phyloP scores from a whole-genome alignment of 2,888 invertebrate species.

The Chloroclysta siterata region DNA sequence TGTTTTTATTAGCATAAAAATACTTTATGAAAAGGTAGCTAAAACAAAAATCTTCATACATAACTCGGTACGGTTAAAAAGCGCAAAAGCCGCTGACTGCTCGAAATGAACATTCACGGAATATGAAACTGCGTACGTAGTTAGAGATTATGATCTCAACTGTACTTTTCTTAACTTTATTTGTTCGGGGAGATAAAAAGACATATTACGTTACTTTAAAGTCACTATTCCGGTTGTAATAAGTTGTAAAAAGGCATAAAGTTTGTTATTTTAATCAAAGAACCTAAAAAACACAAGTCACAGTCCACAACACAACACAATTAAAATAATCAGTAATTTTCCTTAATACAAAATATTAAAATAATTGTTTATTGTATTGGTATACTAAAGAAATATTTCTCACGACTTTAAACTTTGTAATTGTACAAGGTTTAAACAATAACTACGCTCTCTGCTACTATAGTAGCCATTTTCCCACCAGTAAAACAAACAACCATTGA shows the following conservation, averaged over 20 bases:
- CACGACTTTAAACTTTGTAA: constrained; percentile 11
- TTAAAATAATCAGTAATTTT: too few relatives aligned
- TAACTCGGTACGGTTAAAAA: constrained; percentile 7
- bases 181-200: background rate
- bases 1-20: too few relatives aligned
- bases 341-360: background rate
- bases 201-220: background rate
- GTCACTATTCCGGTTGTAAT: background rate
- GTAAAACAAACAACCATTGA: constrained; percentile 22
- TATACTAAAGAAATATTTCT: constrained; percentile 9
- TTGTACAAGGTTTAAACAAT: constrained; percentile 7
- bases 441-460: constrained; percentile 12
- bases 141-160: constrained; percentile 44
- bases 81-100: constrained; percentile 38
- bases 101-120: constrained; percentile 42
- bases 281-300: too few relatives aligned
- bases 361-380: background rate
- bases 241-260: too few relatives aligned
- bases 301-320: too few relatives aligned
- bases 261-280: too few relatives aligned
- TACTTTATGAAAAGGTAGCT: too few relatives aligned
- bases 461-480: constrained; percentile 23
- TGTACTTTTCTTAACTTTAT: background rate
- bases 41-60: background rate
- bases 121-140: constrained; percentile 47